Evolutionary conservation across 2,888 invertebrate species (phyloP).

Genomic region (Drosophila aldrichi): DNA sequence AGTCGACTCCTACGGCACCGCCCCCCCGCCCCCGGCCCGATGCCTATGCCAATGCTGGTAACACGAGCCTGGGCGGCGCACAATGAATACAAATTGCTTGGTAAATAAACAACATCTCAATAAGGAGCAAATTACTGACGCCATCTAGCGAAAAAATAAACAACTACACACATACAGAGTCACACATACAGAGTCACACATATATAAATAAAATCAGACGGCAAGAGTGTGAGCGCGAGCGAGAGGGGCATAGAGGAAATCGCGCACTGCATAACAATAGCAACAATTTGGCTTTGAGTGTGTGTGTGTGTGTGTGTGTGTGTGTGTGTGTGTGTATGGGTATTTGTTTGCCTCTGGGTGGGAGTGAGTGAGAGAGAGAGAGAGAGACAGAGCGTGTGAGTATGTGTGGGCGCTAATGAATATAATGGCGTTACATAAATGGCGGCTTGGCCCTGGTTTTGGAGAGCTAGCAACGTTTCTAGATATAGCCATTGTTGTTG

Average conservation of each 20-base stretch:
- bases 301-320: slow-evolving; percentile 19
- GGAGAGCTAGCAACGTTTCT: slow-evolving; percentile 37
- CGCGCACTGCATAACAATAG: slow-evolving; percentile 76
- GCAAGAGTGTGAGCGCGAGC: neutral
- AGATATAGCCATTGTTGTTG: slow-evolving; percentile 37
- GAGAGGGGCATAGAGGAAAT: slow-evolving; percentile 18
- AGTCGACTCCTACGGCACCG: slow-evolving; percentile 18
- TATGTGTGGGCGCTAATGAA: slow-evolving; percentile 70
- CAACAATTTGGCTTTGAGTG: slow-evolving; percentile 67
- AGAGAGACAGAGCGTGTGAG: neutral
- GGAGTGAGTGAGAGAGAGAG: neutral
- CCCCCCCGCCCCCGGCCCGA: neutral
- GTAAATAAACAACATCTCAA: slow-evolving; percentile 82
- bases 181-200: neutral
- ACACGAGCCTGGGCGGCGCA: slow-evolving; percentile 58
- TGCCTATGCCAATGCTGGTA: slow-evolving; percentile 34
- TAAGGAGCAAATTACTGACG: slow-evolving; percentile 81
- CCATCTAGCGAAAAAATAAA: slow-evolving; percentile 69
- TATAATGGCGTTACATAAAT: slow-evolving; percentile 78
- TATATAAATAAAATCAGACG: slow-evolving; percentile 56
- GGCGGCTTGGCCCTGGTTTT: slow-evolving; percentile 50
- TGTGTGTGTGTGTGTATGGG: slow-evolving; percentile 11
- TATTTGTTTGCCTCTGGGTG: neutral
- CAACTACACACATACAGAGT: slow-evolving; percentile 31
- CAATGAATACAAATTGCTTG: slow-evolving; percentile 81